phyloP scores from a whole-genome alignment of 2,113 vertebrate species.

The Ameiurus melas region DNA sequence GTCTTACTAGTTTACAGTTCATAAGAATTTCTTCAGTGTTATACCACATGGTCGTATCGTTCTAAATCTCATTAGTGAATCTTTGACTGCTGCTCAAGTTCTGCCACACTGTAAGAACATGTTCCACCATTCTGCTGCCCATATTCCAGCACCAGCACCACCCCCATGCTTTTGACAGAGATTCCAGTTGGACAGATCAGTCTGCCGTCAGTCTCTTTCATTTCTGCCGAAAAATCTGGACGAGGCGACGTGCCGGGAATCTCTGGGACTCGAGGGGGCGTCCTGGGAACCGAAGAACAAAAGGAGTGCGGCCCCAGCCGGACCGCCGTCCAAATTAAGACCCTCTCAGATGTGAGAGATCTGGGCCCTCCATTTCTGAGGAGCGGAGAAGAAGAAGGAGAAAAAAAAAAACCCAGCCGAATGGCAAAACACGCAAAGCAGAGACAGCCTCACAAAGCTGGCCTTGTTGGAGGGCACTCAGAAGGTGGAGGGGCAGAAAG shows the following conservation, averaged over 20 bases:
- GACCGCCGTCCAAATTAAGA: constrained; percentile 73
- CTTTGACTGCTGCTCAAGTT: background rate
- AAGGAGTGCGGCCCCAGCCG: constrained; percentile 65
- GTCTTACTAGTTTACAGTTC: background rate
- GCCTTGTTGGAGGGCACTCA: constrained; percentile 72
- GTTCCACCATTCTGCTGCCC: constrained; percentile 35
- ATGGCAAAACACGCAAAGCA: constrained; percentile 72
- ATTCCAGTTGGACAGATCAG: constrained; percentile 68
- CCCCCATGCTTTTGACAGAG: constrained; percentile 59
- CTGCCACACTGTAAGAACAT: constrained; percentile 11
- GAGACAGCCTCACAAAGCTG: constrained; percentile 70
- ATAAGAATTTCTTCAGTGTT: background rate
- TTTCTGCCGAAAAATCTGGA: constrained; percentile 69
- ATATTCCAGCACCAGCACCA: constrained; percentile 13
- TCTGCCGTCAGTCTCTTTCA: constrained; percentile 54
- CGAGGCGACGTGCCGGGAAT: constrained; percentile 72
- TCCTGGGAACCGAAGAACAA: constrained; percentile 76
- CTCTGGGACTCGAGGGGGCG: constrained; percentile 73
- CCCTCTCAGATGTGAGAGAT: constrained; percentile 74
- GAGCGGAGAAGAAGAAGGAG: constrained; percentile 16
- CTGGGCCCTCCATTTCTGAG: constrained; percentile 63
- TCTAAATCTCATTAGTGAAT: background rate
- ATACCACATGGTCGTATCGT: background rate
- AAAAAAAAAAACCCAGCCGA: constrained; percentile 39
- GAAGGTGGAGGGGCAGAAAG: constrained; percentile 42